These are phyloP conservation scores for Cryptophagus acutangulus DNA, from an alignment of 2,888 invertebrate genomes.

Conservation along the genomic window DNA sequence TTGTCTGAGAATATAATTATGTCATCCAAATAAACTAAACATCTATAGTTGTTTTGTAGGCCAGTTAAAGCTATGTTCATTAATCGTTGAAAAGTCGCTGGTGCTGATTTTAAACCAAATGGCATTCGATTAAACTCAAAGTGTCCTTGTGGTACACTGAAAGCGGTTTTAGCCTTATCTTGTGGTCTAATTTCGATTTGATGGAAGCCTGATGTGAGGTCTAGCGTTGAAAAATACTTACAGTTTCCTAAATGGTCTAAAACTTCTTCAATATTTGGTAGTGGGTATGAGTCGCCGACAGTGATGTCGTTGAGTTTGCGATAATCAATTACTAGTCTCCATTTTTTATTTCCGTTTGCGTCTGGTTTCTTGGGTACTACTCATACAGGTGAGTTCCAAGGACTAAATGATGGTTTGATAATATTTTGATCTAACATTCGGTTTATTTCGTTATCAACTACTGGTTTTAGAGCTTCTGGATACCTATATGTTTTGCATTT, in stretches of 20 bases:
- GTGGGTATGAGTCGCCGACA: conserved; percentile 12
- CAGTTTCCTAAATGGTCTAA: conserved; percentile 18
- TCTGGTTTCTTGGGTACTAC: conserved; percentile 20
- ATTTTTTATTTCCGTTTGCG: conserved; percentile 13
- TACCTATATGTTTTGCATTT: conserved; percentile 26
- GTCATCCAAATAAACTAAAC: conserved; percentile 41
- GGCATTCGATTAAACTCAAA: conserved; percentile 15
- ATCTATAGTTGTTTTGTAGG: conserved; percentile 25
- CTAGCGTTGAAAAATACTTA: conserved; percentile 16
- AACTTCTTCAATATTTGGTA: conserved; percentile 16
- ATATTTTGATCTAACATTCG: conserved; percentile 21
- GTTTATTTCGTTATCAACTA: conserved; percentile 22
- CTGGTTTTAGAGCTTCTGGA: conserved; percentile 27
- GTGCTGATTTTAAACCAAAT: conserved; percentile 17
- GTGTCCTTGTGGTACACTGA: conserved; percentile 14
- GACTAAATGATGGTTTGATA: conserved; percentile 17
- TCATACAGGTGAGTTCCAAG: conserved; percentile 22
- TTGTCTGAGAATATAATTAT: conserved; percentile 31
- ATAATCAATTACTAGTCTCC: conserved; percentile 13
- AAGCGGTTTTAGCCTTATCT: conserved; percentile 15
- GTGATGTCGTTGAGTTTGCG: conserved; percentile 11
- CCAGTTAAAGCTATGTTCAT: conserved; percentile 35
- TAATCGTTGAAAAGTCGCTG: conserved; percentile 28
- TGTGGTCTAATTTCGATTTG: conserved; percentile 16
- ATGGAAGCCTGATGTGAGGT: conserved; percentile 18